phyloP scores from a whole-genome alignment of 2,888 invertebrate genomes.

The Drosophila borborema region DNA sequence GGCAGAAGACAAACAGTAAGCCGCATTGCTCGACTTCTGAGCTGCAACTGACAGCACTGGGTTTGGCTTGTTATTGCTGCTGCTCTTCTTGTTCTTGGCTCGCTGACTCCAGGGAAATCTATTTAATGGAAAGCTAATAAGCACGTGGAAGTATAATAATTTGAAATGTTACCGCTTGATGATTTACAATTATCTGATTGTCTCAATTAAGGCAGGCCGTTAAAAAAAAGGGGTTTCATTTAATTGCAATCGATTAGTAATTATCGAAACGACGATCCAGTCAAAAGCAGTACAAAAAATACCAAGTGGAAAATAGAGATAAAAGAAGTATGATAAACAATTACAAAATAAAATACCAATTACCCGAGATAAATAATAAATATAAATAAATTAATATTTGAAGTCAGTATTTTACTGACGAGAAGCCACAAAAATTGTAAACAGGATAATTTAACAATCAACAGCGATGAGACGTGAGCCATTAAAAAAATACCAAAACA shows the following conservation, averaged over 20 bases:
- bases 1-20: slow-evolving; percentile 3
- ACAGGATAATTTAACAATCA: neutral
- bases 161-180: neutral
- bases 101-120: slow-evolving; percentile 49
- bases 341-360: neutral
- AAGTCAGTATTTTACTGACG: no score
- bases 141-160: slow-evolving; percentile 12
- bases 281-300: neutral
- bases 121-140: slow-evolving; percentile 28
- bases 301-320: neutral
- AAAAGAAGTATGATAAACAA: neutral
- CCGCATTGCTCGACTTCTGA: slow-evolving; percentile 26
- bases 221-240: neutral
- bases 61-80: neutral
- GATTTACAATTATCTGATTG: neutral
- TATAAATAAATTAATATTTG: neutral
- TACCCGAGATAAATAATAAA: neutral
- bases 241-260: neutral
- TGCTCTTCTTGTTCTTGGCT: neutral
- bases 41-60: slow-evolving; percentile 25
- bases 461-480: neutral
- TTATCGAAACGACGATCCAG: neutral
- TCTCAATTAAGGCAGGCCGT: neutral
- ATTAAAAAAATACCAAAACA: neutral
- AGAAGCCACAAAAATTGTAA: neutral